Conservation (phyloP, 2,888 invertebrate genomes). For the Cosmorhoe ocellata region DNA sequence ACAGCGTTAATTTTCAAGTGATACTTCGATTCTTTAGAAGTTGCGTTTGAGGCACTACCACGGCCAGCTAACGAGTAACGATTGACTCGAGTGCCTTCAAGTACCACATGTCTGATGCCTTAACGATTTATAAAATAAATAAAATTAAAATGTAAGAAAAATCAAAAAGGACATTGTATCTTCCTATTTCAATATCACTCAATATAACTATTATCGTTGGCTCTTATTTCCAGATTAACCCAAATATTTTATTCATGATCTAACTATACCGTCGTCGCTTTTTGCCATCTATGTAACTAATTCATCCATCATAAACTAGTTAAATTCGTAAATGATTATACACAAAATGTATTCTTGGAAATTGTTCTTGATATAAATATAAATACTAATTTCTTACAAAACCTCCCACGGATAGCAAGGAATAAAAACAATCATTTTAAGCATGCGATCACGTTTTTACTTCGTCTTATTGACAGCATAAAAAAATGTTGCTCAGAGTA, state of each 20-base stretch:
- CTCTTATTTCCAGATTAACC: no score
- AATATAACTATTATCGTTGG: no score
- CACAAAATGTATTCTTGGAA: no score
- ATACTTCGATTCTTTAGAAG: conserved; percentile 76
- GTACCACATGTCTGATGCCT: conserved; percentile 55
- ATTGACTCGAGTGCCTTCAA: conserved; percentile 68
- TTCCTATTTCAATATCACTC: no score
- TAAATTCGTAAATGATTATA: no score
- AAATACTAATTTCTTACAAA: conserved; percentile 6
- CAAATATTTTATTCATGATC: no score
- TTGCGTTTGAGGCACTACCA: conserved; percentile 51
- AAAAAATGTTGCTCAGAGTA: conserved; percentile 27
- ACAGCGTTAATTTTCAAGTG: conserved; percentile 75
- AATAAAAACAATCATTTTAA: conserved; percentile 14
- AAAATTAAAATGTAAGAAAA: conserved; percentile 48
- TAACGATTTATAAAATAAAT: conserved; percentile 55
- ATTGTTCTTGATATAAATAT: conserved; percentile 6
- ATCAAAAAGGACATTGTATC: conserved; percentile 30
- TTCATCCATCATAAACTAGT: no score
- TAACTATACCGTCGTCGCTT: no score
- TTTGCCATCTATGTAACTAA: no score
- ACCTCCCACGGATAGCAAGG: conserved; percentile 4
- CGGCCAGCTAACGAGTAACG: conserved; percentile 71
- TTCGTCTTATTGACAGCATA: conserved; percentile 27
- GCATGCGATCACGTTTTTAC: conserved; percentile 22